phyloP scores from a whole-genome alignment of 2,113 vertebrate genomes.

The Labeo catla region DNA sequence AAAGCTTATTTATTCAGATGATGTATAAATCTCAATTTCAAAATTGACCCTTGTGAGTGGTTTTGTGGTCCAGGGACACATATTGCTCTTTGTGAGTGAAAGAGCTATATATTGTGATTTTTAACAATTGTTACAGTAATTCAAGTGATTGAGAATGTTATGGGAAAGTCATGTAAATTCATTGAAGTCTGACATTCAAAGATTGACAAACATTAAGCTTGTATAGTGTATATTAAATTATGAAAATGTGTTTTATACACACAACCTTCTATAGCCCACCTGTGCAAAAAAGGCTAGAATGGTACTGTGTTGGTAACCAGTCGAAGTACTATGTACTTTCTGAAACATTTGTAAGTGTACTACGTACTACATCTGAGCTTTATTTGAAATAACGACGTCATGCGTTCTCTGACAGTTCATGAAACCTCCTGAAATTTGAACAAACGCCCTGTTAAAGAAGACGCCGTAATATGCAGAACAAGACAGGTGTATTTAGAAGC shows the following conservation, averaged over 20 bases:
- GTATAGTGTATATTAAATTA: neutral
- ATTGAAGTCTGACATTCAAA: neutral
- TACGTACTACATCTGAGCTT: neutral
- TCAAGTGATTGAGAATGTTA: neutral
- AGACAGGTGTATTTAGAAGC: slow-evolving; percentile 73
- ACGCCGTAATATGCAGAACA: slow-evolving; percentile 10
- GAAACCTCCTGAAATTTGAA: neutral
- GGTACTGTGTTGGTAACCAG: neutral
- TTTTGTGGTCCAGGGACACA: no score
- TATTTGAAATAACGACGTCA: neutral
- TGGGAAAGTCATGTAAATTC: neutral
- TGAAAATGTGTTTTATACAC: neutral
- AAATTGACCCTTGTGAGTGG: no score
- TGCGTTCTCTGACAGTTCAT: neutral
- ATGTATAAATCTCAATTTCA: no score
- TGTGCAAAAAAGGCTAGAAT: neutral
- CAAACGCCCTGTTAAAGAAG: slow-evolving; percentile 23
- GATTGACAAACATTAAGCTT: neutral
- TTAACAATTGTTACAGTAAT: neutral
- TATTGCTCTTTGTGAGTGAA: neutral
- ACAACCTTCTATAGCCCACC: neutral
- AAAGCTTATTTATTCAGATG: no score
- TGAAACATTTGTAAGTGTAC: neutral
- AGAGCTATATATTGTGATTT: neutral
- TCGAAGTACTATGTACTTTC: neutral